phyloP scores from a whole-genome alignment of 2,888 invertebrate species.

The Hanleya hanleyi region DNA sequence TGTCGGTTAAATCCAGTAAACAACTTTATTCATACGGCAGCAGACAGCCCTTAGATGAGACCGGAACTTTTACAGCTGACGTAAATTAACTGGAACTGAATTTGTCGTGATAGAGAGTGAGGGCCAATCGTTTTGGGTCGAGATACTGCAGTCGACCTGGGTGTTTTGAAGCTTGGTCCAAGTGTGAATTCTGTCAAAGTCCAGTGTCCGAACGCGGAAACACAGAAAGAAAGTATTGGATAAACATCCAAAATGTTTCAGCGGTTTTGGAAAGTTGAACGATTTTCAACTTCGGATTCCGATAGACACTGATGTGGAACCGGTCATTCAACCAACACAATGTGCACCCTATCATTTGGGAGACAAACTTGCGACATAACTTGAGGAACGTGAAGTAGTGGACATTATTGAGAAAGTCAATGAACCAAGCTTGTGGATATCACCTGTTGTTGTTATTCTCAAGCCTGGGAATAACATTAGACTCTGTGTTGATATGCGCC shows the following conservation, averaged over 20 bases:
- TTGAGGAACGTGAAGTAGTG: background rate
- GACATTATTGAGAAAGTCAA: background rate
- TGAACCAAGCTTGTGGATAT: background rate
- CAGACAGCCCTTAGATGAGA: background rate
- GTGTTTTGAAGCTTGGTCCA: background rate
- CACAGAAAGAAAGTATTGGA: background rate
- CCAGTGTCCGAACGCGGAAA: background rate
- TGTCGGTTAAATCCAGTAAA: conserved; percentile 13
- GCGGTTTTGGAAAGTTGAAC: background rate
- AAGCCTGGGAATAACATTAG: background rate
- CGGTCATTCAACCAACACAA: background rate
- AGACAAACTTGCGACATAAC: background rate
- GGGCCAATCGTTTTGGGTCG: conserved; percentile 11
- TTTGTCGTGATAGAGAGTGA: conserved; percentile 24
- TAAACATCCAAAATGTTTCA: background rate
- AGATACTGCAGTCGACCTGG: background rate
- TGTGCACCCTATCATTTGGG: background rate
- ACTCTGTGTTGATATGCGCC: conserved; percentile 1
- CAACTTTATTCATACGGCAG: conserved; percentile 30
- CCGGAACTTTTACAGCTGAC: conserved; percentile 16
- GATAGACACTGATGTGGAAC: background rate
- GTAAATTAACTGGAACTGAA: conserved; percentile 9
- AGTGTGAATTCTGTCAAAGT: background rate
- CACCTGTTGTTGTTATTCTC: background rate
- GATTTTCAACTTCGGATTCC: background rate